Conservation (phyloP, 2,113 vertebrate species). For the Rhipidura dahli region DNA sequence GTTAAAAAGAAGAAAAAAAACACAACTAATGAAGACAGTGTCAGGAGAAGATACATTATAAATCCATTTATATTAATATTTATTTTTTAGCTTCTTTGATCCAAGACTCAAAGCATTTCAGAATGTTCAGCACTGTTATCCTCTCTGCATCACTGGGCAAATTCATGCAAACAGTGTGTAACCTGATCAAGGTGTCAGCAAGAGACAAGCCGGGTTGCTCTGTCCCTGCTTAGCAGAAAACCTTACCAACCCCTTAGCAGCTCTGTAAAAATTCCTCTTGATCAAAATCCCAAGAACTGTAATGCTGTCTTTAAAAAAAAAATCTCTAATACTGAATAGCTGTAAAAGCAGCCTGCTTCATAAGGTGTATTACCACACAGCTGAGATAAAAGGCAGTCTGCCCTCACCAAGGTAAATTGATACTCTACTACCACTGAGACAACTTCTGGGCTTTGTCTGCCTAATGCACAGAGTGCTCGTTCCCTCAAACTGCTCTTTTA, state of each 20-base stretch:
- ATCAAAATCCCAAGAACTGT: not conserved
- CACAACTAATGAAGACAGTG: not conserved
- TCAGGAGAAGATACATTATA: not conserved
- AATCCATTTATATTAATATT: slow-evolving; percentile 6
- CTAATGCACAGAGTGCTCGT: not conserved
- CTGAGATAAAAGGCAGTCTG: not conserved
- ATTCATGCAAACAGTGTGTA: not conserved
- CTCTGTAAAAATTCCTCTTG: not conserved
- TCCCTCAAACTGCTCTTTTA: not conserved
- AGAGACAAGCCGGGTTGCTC: not conserved
- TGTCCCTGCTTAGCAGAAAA: not conserved
- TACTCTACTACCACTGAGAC: not conserved
- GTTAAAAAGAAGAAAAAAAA: not conserved
- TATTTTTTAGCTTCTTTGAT: slow-evolving; percentile 24
- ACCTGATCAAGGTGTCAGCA: slow-evolving; percentile 35
- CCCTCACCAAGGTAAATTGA: not conserved
- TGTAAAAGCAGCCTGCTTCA: not conserved
- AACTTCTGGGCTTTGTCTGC: not conserved
- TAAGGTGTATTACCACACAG: not conserved
- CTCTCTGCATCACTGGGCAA: not conserved
- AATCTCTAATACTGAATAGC: not conserved
- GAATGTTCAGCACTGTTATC: not conserved
- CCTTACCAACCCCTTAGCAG: not conserved
- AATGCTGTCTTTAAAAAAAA: not conserved
- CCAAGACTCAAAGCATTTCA: not conserved